Conservation (phyloP, 2,113 vertebrate species). For the Sus scrofa region DNA sequence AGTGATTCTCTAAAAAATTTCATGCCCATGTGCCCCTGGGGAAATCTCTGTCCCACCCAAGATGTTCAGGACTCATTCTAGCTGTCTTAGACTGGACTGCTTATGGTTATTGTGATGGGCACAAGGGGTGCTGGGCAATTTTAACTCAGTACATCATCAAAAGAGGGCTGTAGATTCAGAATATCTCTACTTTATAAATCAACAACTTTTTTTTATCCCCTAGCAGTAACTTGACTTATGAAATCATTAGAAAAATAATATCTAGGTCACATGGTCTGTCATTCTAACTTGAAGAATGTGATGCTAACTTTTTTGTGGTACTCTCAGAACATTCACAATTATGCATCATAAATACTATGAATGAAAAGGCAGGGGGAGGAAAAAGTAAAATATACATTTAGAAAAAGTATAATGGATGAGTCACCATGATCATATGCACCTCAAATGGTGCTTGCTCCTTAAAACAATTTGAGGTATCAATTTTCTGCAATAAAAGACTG, state of each 20-base stretch:
- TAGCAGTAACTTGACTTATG: neutral
- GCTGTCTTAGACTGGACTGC: neutral
- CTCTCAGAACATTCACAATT: neutral
- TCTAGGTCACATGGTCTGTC: neutral
- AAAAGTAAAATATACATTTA: conserved; percentile 50
- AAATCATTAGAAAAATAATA: neutral
- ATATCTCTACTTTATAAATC: neutral
- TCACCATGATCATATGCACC: conserved; percentile 31
- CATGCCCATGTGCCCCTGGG: neutral
- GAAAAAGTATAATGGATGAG: conserved; percentile 65
- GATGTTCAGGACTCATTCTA: neutral
- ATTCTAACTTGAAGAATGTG: neutral
- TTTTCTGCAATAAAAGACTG: conserved; percentile 47
- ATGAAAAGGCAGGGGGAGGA: neutral
- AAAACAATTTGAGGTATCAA: neutral
- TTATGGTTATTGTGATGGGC: neutral
- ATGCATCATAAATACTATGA: neutral
- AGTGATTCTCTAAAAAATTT: neutral
- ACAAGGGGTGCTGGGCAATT: neutral
- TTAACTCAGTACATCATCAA: neutral
- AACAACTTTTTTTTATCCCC: neutral
- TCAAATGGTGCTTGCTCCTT: conserved; percentile 23
- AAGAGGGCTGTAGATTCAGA: neutral
- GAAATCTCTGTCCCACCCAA: neutral
- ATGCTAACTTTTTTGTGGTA: neutral